Evolutionary conservation across 1,140 invertebrate species (phyloP), one percentile per base, ranked within the genome.

Genomic region (Trichonephila inaurata): DNA sequence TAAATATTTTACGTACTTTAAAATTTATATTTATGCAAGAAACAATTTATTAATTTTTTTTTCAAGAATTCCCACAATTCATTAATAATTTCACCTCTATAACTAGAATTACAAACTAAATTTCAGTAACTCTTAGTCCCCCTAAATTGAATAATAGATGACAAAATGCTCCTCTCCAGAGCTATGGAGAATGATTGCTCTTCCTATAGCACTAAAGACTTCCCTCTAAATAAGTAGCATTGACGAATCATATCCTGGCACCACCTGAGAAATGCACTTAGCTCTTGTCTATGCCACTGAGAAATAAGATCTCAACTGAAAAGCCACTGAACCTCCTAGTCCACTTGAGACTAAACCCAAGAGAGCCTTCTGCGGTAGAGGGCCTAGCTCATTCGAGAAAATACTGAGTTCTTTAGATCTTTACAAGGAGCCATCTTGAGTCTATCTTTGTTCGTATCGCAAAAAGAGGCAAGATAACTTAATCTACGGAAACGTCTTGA

Each of bases 401-500:
- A 92, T 82, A 62, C 69, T 81, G 77, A 61, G 69, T 92, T 44
- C 86, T 89, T 82, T 72, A 60, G 81, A 66, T 66, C 81, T 91
- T 91, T 91, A 64, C 90, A 91, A 85, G 91, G 28, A 72, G 83
- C 69, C 85, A 81, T 93, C 92, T 93, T 88, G 85, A 93, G 92
- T 93, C 85, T 88, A 88, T 88, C 85, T 93, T 88, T 81, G 91
- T 92, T 92, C 91, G 28, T 69, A 88, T 88, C 92, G 69, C 62
- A 93, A 86, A 69, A 91, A 93, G 28, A 89, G 58, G 69, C 87
- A 66, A 86, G 87, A 94, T 94, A 94, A 90, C 93, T 94, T 94
- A 90, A 94, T 94, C 88, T 94, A 94, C 87, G 87, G 93, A 94
- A 94, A 94, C 62, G 87, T 87, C 93, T 90, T 64, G 93, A 85